Conservation (phyloP, 2,888 invertebrate species). For the Polyommatus icarus region DNA sequence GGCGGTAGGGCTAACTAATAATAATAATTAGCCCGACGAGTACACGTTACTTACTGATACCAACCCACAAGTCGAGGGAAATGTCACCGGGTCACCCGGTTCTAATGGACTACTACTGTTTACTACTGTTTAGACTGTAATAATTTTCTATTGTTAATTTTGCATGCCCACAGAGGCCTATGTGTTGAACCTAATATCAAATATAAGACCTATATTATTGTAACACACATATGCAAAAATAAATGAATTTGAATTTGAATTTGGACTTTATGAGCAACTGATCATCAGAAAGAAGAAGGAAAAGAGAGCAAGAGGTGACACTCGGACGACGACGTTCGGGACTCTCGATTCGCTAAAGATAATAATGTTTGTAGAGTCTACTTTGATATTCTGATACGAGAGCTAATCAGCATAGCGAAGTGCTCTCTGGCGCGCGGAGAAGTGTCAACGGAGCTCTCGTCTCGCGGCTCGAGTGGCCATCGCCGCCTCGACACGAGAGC, state of each 20-base stretch:
- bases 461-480: conserved; percentile 17
- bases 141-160: too few relatives aligned
- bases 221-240: too few relatives aligned
- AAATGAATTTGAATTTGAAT: too few relatives aligned
- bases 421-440: background rate
- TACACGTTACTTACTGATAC: background rate
- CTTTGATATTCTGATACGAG: background rate
- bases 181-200: too few relatives aligned
- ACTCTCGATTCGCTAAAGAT: background rate
- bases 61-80: background rate
- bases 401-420: background rate
- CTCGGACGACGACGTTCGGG: background rate
- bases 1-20: background rate
- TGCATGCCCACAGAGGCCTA: too few relatives aligned
- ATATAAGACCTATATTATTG: too few relatives aligned
- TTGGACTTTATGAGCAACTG: background rate
- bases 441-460: conserved; percentile 3
- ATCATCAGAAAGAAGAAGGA: background rate
- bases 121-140: too few relatives aligned
- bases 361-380: background rate
- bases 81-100: background rate
- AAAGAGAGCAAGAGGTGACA: background rate
- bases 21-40: background rate
- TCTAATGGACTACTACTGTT: too few relatives aligned
- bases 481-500: background rate